Percentiles rank a stretch among this genome's conserved stretches.
These are phyloP conservation scores for Aulostomus chinensis DNA, from an alignment of 2,797 vertebrate species.

Conservation along the genomic window DNA sequence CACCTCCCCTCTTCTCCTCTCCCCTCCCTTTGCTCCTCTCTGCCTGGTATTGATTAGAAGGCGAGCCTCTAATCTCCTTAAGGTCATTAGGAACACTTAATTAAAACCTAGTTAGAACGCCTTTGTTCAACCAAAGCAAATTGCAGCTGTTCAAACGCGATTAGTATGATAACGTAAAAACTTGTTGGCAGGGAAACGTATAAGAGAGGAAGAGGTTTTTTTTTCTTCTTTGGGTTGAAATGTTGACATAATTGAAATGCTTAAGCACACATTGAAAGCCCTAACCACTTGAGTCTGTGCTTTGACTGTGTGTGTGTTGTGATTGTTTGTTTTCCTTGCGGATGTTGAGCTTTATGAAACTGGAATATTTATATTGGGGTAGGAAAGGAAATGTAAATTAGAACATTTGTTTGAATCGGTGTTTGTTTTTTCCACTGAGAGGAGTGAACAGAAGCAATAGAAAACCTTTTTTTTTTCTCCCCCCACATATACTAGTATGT, in stretches of 20 bases:
- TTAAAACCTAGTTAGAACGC: constrained; percentile 96
- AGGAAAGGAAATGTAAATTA: neutral
- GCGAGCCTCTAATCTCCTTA: constrained; percentile 95
- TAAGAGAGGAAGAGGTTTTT: constrained; percentile 39
- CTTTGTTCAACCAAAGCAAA: constrained; percentile 91
- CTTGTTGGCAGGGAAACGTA: constrained; percentile 72
- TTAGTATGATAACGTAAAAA: constrained; percentile 87
- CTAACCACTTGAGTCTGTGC: constrained; percentile 31
- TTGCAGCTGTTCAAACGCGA: constrained; percentile 92
- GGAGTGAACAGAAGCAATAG: neutral
- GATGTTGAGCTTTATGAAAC: constrained; percentile 25
- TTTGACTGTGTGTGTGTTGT: constrained; percentile 17
- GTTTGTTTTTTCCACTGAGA: neutral
- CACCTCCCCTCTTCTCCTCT: constrained; percentile 61
- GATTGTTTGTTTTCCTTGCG: constrained; percentile 30
- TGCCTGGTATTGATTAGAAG: constrained; percentile 95
- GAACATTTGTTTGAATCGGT: neutral
- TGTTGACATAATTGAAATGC: constrained; percentile 76
- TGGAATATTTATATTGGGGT: constrained; percentile 15
- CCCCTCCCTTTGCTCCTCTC: constrained; percentile 73
- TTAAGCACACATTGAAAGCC: constrained; percentile 52
- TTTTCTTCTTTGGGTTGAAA: constrained; percentile 43
- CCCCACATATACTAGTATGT: no score
- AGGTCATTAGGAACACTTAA: constrained; percentile 99
- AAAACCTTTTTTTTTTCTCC: no score